Evolutionary conservation across 2,888 invertebrate genomes (phyloP), one percentile per base, ranked within the genome.

Genomic region (Apoderus coryli): DNA sequence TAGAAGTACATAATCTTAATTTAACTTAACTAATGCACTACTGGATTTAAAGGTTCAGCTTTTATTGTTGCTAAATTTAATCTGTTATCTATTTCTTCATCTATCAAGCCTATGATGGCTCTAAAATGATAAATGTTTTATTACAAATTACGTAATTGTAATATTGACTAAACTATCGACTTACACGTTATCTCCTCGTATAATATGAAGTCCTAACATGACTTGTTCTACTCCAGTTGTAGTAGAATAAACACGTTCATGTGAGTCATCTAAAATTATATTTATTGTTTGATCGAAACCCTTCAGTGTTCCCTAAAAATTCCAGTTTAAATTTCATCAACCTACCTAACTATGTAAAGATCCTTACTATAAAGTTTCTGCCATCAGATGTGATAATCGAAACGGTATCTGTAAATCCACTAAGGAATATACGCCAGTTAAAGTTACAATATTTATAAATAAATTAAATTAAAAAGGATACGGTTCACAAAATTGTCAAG

Each of bases 221-320:
- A 98, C 93, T 60, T 88, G 85, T 50, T 89, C 88, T 16, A 98
- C 86, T 15, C 96, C 96, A 43, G 81, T 72, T 2, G 79, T 74
- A 6, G 81, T 76, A 27, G 90, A 93, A 60, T 89, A 98, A n/a
- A 98, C 93, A 48, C 98, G 67, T 59, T 99, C 98, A 53, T 95
- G 93, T 16, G 93, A 92, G 59, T 98, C 96, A 53, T 96, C 95
- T 40, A 98, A 63, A 47, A 98, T 93, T 41, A 99, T 69, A 56
- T 99, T 98, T 43, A 96, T 90, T n/a, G 95, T 90, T 61, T 98
- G 98, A 61, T 98, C 98, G 60, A 93, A 98, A 15, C 98, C 98
- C 59, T 95, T 95, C 38, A 99, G 59, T 0, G 90, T 89, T 25
- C 98, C 98, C 79, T 80, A 44, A 37, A 60, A 61, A 36, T 16